These are phyloP conservation scores for Pionites leucogaster DNA, from an alignment of 2,113 vertebrate genomes.

Conservation along the genomic window DNA sequence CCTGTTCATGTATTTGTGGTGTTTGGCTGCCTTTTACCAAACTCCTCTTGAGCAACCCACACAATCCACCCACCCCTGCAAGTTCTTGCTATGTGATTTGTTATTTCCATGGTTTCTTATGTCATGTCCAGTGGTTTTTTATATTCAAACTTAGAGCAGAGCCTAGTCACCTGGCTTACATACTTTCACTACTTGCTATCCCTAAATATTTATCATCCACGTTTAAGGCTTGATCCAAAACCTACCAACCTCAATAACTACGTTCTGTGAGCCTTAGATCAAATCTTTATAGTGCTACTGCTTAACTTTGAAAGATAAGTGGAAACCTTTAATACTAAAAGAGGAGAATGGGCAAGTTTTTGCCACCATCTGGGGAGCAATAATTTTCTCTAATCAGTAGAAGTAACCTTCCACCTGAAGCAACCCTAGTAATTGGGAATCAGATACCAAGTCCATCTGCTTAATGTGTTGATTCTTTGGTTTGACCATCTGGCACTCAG, in stretches of 20 bases:
- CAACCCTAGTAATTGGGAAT: constrained; percentile 37
- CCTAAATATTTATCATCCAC: neutral
- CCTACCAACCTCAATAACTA: neutral
- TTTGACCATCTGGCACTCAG: constrained; percentile 60
- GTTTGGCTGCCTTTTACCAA: neutral
- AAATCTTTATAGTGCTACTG: neutral
- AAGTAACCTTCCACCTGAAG: neutral
- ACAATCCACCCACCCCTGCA: neutral
- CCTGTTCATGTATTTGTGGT: neutral
- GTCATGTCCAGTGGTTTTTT: neutral
- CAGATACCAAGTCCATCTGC: constrained; percentile 52
- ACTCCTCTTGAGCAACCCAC: rapidly evolving
- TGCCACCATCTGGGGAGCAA: constrained; percentile 49
- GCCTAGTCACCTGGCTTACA: neutral
- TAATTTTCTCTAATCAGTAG: neutral
- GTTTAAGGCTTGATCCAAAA: neutral
- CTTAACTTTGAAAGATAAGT: neutral
- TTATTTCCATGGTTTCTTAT: neutral
- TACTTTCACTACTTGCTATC: neutral
- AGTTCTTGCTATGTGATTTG: neutral
- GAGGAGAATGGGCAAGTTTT: neutral
- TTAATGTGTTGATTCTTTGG: constrained; percentile 32
- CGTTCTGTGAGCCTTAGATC: neutral
- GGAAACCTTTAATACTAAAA: neutral
- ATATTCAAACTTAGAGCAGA: neutral